Base-by-base conservation (phyloP, 2,797 vertebrate species). In the Pangasius krempfi region DNA sequence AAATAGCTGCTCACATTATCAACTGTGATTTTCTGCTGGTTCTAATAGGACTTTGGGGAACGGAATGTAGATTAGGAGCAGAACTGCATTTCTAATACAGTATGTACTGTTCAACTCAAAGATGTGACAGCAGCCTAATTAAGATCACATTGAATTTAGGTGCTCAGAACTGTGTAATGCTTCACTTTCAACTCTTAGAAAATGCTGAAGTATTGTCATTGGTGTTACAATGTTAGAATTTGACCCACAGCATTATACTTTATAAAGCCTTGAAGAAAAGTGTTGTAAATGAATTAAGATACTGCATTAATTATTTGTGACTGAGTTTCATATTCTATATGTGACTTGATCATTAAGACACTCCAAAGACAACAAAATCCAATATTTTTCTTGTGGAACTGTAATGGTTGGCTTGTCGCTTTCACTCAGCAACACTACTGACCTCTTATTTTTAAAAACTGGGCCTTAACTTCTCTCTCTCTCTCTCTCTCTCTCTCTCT, bases 351-450 rank as follows among this genome's bases (percentile, higher is more conserved):
- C 82, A 33, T 50, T 68, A 84, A 84, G 40, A 25, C 54, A 13
- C 22, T 58, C 79, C 79, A 58, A 47, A 83, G 37, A 44, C 37
- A 64, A 83, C 80, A 85, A 73, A 58, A 58, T 85, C 52, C 47
- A 58, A 20, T 72, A 75, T 78, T 76, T 86, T 87, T 64, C 72
- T 62, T 62, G 40, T 27, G 68, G 33, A 73, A 30, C 0, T 64
- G 56, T 82, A 88, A 85, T 64, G 50, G 58, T 84, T 78, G 68
- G 80, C 79, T n/a, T 82, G 72, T 88, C 80, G n/a, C 44, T 62
- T 83, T 83, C 80, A 79, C 58, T 73, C 68, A 88, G 66, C 33
- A 72, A 87, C 52, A 58, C 66, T 13, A 47, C 40, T 73, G n/a
- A 76, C 37, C 52, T 33, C 22, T 52, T 44, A 22, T 68, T 68